Percentiles rank a stretch among this genome's conserved stretches.
phyloP scores from a whole-genome alignment of 2,888 invertebrate genomes.

The Ischnura elegans region DNA sequence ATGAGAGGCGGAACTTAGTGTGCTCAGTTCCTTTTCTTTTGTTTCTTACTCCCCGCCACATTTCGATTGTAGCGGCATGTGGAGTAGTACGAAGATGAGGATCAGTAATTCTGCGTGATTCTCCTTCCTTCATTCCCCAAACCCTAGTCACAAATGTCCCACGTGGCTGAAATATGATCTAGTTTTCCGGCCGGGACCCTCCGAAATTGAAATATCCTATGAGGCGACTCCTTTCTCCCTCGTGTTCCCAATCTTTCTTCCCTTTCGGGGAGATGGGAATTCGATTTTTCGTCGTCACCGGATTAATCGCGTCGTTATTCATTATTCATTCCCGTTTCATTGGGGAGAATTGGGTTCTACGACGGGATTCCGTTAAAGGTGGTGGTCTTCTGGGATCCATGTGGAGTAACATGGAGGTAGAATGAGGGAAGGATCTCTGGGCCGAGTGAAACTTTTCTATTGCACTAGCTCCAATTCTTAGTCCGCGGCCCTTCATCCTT shows the following conservation, averaged over 20 bases:
- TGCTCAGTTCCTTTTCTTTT: no score
- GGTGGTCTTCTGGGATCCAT: neutral
- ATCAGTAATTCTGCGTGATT: neutral
- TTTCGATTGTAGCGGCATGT: no score
- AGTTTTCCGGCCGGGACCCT: neutral
- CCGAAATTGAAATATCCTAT: neutral
- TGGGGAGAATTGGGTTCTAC: neutral
- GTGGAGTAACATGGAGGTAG: neutral
- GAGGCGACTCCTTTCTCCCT: neutral
- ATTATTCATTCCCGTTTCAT: neutral
- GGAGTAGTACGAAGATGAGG: no score
- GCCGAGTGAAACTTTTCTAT: no score
- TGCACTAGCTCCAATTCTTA: no score
- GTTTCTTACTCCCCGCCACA: no score
- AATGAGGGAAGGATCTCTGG: neutral
- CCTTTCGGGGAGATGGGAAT: neutral
- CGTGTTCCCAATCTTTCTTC: neutral
- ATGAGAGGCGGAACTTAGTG: no score
- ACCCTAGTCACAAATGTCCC: neutral
- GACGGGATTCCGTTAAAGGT: neutral
- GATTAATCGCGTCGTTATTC: conserved; percentile 20
- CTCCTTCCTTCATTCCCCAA: neutral
- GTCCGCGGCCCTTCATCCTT: no score
- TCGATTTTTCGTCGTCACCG: neutral
- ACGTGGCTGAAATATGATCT: neutral